phyloP scores from a whole-genome alignment of 2,888 invertebrate genomes.

The Callosobruchus maculatus region DNA sequence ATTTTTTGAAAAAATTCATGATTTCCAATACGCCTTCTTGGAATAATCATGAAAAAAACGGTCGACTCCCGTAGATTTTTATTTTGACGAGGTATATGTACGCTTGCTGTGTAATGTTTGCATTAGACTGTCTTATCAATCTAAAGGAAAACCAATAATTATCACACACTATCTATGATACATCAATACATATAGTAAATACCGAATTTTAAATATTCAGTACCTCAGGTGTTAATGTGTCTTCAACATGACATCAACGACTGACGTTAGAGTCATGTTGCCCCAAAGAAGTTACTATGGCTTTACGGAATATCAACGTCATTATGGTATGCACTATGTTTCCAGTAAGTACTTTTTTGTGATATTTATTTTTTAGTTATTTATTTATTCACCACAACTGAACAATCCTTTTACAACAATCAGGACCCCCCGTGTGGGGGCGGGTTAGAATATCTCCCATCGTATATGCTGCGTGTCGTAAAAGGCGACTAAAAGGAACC shows the following conservation, averaged over 20 bases:
- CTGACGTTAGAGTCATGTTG: constrained; percentile 29
- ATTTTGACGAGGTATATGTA: background rate
- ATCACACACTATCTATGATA: constrained; percentile 37
- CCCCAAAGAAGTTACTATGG: constrained; percentile 38
- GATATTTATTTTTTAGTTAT: background rate
- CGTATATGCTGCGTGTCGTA: no score
- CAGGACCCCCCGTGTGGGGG: no score
- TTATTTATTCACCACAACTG: no score
- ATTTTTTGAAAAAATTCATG: no score
- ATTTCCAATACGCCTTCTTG: background rate
- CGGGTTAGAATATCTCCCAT: no score
- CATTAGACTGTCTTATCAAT: constrained; percentile 36
- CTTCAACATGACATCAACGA: constrained; percentile 43
- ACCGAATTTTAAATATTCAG: constrained; percentile 48
- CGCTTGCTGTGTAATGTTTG: constrained; percentile 19
- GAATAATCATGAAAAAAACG: background rate
- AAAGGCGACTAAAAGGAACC: no score
- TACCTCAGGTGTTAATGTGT: constrained; percentile 34
- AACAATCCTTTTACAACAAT: no score
- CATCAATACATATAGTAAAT: constrained; percentile 44
- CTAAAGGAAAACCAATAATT: constrained; percentile 34
- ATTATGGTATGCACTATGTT: constrained; percentile 13
- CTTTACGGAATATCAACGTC: constrained; percentile 10
- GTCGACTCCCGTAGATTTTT: background rate
- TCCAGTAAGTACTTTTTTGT: constrained; percentile 30